These are phyloP conservation scores for Dendroctonus valens DNA, from an alignment of 1,140 invertebrate genomes.

Conservation along the genomic window DNA sequence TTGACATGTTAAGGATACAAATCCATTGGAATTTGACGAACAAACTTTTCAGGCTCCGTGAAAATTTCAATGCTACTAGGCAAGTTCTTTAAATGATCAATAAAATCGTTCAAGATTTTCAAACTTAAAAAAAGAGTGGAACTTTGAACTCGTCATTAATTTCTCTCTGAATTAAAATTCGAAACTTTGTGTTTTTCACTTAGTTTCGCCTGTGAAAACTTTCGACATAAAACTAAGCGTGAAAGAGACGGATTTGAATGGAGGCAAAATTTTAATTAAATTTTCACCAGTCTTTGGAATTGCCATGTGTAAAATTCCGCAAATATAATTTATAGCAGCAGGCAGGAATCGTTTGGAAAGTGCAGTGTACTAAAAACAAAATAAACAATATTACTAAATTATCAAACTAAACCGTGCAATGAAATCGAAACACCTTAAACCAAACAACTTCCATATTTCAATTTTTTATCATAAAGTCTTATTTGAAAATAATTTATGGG, in stretches of 20 bases:
- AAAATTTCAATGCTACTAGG: conserved; percentile 52
- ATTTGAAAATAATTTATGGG: too few relatives aligned
- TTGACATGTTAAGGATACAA: conserved; percentile 63
- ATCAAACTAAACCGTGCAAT: too few relatives aligned
- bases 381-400: background rate
- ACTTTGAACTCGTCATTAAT: conserved; percentile 64
- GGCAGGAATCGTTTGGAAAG: conserved; percentile 82
- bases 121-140: conserved; percentile 55
- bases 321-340: conserved; percentile 73
- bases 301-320: conserved; percentile 65
- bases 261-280: conserved; percentile 60
- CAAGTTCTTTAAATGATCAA: conserved; percentile 46
- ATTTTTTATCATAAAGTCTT: too few relatives aligned
- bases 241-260: conserved; percentile 62
- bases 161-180: conserved; percentile 58
- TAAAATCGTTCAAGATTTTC: conserved; percentile 57
- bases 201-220: conserved; percentile 49
- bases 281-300: conserved; percentile 58
- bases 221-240: conserved; percentile 56
- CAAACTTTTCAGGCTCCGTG: conserved; percentile 51
- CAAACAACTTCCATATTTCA: too few relatives aligned
- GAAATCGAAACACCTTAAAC: too few relatives aligned
- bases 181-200: conserved; percentile 49
- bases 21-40: conserved; percentile 56
- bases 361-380: conserved; percentile 64